phyloP scores from a whole-genome alignment of 1,140 invertebrate genomes.

The Pseudobourletiella spinata region DNA sequence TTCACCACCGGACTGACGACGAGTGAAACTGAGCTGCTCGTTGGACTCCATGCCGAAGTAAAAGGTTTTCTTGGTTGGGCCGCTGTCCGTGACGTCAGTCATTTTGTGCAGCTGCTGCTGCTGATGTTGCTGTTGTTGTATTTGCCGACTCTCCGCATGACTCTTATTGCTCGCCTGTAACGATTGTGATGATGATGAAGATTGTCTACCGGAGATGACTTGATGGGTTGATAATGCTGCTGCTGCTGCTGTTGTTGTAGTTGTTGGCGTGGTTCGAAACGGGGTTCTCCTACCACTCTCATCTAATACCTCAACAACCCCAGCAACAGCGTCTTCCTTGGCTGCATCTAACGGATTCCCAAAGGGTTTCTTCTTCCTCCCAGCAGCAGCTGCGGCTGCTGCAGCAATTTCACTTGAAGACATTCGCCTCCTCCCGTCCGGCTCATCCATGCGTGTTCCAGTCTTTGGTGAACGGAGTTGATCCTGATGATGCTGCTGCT shows the following conservation, averaged over 20 bases:
- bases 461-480: too few species aligned
- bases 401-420: constrained; percentile 2
- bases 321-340: constrained; percentile 18
- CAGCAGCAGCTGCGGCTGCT: neutral
- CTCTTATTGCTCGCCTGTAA: constrained; percentile 9
- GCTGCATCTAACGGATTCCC: constrained; percentile 18
- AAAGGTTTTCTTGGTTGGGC: constrained; percentile 51
- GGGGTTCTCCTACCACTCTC: too few species aligned
- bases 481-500: neutral
- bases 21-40: neutral
- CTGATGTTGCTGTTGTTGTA: constrained; percentile 13
- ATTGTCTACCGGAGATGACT: constrained; percentile 3
- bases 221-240: constrained; percentile 19
- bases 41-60: constrained; percentile 65
- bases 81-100: too few species aligned
- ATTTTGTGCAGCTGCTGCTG: too few species aligned
- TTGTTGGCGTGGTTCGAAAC: too few species aligned
- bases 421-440: neutral
- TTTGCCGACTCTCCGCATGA: constrained; percentile 12
- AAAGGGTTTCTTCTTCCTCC: constrained; percentile 9
- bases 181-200: constrained; percentile 9
- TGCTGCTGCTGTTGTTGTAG: constrained; percentile 29
- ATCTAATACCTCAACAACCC: constrained; percentile 30
- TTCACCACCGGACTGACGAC: neutral
- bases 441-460: neutral